phyloP scores from a whole-genome alignment of 2,113 vertebrate genomes.

The Sinocyclocheilus anophthalmus region DNA sequence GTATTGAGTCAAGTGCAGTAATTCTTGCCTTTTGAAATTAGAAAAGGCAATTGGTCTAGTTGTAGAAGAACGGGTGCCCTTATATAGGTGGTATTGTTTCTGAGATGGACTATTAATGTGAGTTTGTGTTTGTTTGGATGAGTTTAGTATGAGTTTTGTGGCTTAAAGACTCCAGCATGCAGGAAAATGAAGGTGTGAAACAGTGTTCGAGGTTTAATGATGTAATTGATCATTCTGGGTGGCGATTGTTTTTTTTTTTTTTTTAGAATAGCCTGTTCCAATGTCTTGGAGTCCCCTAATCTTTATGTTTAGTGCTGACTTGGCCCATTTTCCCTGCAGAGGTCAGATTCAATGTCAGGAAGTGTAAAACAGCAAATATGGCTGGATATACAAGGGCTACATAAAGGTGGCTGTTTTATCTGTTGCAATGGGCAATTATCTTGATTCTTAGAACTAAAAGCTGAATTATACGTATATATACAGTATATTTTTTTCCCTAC shows the following conservation, averaged over 20 bases:
- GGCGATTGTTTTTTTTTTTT: conserved; percentile 70
- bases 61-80: background rate
- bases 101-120: background rate
- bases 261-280: conserved; percentile 19
- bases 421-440: conserved; percentile 26
- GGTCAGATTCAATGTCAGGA: conserved; percentile 48
- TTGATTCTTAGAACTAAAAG: conserved; percentile 32
- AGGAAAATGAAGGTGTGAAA: conserved; percentile 49
- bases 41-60: background rate
- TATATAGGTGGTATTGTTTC: background rate
- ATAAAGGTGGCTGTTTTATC: conserved; percentile 34
- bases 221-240: conserved; percentile 74
- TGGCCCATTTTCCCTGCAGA: conserved; percentile 36
- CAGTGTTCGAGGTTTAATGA: conserved; percentile 68
- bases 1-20: background rate
- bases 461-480: background rate
- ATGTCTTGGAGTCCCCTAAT: conserved; percentile 19
- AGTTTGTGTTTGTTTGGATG: background rate
- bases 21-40: background rate
- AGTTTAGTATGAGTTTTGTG: conserved; percentile 38
- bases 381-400: conserved; percentile 3
- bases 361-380: conserved; percentile 39
- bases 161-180: conserved; percentile 58
- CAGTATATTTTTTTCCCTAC: too few species aligned
- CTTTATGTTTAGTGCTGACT: conserved; percentile 42